Conservation (phyloP, 2,797 vertebrate genomes). For the Neosilurus mollespiculum region DNA sequence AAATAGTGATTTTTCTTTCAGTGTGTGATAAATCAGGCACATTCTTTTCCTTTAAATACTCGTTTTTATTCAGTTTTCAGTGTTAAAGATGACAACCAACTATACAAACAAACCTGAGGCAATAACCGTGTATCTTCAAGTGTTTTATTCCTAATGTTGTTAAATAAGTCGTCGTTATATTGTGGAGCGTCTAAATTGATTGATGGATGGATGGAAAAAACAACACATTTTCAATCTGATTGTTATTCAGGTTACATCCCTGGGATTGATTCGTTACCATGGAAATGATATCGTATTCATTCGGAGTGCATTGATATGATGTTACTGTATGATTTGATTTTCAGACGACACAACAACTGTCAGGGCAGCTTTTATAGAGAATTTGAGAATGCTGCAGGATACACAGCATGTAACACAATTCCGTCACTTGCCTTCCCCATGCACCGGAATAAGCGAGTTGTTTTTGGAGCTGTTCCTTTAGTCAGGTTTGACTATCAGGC, state of each 20-base stretch:
- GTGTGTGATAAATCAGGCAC: too few species aligned
- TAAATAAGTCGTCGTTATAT: not conserved
- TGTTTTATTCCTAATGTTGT: not conserved
- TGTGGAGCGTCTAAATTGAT: not conserved
- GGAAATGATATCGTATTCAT: not conserved
- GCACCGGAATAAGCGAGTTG: not conserved
- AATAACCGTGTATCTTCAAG: not conserved
- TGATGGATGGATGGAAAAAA: not conserved
- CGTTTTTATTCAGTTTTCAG: not conserved
- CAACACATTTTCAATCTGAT: not conserved
- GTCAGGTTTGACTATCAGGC: slow-evolving; percentile 21
- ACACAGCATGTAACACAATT: not conserved
- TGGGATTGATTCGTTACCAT: not conserved
- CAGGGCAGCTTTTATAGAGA: not conserved
- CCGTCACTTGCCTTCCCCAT: not conserved
- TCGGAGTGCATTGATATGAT: not conserved
- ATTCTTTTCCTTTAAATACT: not conserved
- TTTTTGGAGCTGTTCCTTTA: slow-evolving; percentile 29
- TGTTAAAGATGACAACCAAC: not conserved
- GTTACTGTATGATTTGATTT: not conserved
- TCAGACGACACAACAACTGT: not conserved
- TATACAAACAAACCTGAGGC: not conserved
- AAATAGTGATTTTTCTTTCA: too few species aligned
- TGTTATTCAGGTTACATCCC: not conserved
- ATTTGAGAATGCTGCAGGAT: not conserved